A percentile compares a stretch with the other conserved stretches of the same genome.
Evolutionary conservation across 2,888 invertebrate species (phyloP).

Genomic region (Oxytorus armatus): DNA sequence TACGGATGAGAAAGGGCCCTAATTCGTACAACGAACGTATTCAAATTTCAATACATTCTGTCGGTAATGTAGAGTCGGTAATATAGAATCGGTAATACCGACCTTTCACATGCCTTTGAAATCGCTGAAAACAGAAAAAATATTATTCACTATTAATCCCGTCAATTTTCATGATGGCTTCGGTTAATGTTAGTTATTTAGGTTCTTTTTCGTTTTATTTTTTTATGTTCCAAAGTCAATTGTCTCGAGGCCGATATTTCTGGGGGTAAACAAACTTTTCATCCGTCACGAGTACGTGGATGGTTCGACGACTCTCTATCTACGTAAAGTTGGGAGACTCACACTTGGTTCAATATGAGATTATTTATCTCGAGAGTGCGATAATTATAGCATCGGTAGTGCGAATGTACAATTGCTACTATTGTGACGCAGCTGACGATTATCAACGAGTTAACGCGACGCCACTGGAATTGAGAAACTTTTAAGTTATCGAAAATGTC

Average conservation of each 20-base stretch:
- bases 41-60: too few relatives aligned
- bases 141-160: neutral
- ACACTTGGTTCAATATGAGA: conserved; percentile 35
- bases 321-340: neutral
- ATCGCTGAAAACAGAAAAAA: neutral
- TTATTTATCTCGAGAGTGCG: conserved; percentile 55
- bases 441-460: conserved; percentile 48
- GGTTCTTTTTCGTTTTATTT: too few relatives aligned
- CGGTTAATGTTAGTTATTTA: neutral
- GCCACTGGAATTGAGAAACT: conserved; percentile 19
- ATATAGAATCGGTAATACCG: too few relatives aligned
- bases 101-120: too few relatives aligned
- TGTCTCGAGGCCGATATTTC: neutral
- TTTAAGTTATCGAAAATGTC: conserved; percentile 24
- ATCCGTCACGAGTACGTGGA: neutral
- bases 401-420: conserved; percentile 44
- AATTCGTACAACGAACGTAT: too few relatives aligned
- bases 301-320: conserved; percentile 24
- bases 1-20: too few relatives aligned
- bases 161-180: neutral
- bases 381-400: conserved; percentile 52
- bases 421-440: conserved; percentile 25
- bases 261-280: neutral
- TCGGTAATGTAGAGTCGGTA: too few relatives aligned
- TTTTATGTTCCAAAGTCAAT: too few relatives aligned